These are phyloP conservation scores for Motacilla tschutschensis DNA, from an alignment of 2,113 vertebrate genomes.

Conservation along the genomic window DNA sequence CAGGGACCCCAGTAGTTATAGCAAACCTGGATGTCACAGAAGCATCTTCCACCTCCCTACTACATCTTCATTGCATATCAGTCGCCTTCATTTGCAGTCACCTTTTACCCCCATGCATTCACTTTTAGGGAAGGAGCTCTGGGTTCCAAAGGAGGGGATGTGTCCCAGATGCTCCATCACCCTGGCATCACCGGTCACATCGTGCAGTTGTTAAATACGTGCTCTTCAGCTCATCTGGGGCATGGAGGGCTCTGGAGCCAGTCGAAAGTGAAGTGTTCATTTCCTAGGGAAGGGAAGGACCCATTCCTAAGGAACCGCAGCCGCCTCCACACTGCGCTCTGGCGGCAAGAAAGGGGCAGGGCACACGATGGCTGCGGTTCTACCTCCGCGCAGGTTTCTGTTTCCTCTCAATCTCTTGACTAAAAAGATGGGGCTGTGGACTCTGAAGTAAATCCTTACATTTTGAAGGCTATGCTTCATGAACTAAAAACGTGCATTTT, in stretches of 20 bases:
- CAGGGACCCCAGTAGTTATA: background rate
- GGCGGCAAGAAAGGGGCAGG: background rate
- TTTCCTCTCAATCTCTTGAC: background rate
- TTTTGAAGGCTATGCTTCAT: background rate
- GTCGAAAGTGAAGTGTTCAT: background rate
- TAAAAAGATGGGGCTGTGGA: background rate
- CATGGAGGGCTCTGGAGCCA: background rate
- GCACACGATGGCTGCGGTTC: background rate
- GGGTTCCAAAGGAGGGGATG: background rate
- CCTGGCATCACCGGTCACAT: background rate
- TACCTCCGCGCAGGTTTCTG: accelerated
- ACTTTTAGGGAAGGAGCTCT: background rate
- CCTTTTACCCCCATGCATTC: background rate
- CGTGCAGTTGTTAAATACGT: background rate
- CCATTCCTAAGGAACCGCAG: background rate
- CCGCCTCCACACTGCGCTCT: background rate
- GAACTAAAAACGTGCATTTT: background rate
- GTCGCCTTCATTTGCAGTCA: background rate
- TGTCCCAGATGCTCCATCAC: background rate
- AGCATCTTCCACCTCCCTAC: background rate
- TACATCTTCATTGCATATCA: accelerated
- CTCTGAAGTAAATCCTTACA: background rate
- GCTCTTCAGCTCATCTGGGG: background rate
- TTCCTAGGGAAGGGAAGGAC: accelerated
- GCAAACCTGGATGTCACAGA: background rate